These are phyloP conservation scores for Ruditapes philippinarum DNA, from an alignment of 1,140 invertebrate genomes.

Conservation along the genomic window DNA sequence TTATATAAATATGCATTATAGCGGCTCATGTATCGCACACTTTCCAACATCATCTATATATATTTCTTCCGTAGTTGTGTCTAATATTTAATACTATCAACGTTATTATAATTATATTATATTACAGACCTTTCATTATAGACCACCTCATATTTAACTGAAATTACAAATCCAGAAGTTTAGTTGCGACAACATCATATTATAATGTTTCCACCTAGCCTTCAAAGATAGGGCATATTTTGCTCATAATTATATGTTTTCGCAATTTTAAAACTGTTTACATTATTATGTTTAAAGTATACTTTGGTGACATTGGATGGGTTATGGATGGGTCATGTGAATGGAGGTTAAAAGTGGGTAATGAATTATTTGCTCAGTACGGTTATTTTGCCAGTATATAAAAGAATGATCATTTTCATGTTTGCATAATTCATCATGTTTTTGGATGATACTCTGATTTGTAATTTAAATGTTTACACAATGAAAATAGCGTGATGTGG, in stretches of 20 bases:
- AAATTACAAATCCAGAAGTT: too few relatives aligned
- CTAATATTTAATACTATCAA: too few relatives aligned
- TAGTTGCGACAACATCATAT: too few relatives aligned
- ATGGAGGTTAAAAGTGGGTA: constrained; percentile 62
- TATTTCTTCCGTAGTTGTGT: too few relatives aligned
- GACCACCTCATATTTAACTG: too few relatives aligned
- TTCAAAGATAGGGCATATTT: background rate
- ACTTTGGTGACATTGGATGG: constrained; percentile 18
- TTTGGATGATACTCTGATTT: constrained; percentile 41
- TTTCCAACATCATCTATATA: too few relatives aligned
- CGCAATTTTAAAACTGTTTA: constrained; percentile 19
- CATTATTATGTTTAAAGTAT: constrained; percentile 1
- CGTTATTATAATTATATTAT: too few relatives aligned
- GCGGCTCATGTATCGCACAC: too few relatives aligned
- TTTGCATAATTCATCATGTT: constrained; percentile 50
- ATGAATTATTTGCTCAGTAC: constrained; percentile 50
- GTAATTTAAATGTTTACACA: constrained; percentile 53
- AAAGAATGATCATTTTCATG: constrained; percentile 34
- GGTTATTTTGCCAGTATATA: constrained; percentile 11
- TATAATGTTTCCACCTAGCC: too few relatives aligned
- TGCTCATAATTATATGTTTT: constrained; percentile 43
- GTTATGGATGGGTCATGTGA: background rate
- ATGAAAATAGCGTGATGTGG: background rate
- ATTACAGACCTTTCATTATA: too few relatives aligned
- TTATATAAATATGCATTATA: too few relatives aligned